Evolutionary conservation across 1,140 invertebrate species (phyloP), one percentile per base, ranked within the genome.

Genomic region (Oedothorax gibbosus): DNA sequence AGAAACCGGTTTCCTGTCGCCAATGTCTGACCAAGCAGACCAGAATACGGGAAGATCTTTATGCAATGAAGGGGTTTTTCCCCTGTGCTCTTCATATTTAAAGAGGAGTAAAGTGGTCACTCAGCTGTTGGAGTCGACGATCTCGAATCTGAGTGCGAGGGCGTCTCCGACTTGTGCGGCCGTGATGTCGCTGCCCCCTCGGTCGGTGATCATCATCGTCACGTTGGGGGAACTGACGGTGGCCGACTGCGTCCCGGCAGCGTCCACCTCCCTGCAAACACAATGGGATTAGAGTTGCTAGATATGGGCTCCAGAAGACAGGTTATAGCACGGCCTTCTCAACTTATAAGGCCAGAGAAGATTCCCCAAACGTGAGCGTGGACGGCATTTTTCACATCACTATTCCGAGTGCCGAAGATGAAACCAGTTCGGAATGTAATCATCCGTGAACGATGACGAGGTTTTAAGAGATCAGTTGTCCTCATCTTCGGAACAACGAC

Each of bases 161-260:
- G 96, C 95, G 91, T 88, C 86, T n/a, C 87, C 87, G 64, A 90
- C 90, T 87, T 91, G 90, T 21, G 91, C 91, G 7, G 90, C 89
- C 15, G 87, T 86, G 83, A 92, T 89, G 64, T 92, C 91, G 20
- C 89, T 89, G n/a, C 91, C 91, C 14, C 87, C 85, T 72, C 90
- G 84, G 87, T 91, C 90, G 7, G 91, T 97, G 88, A 97, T 97
- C 89, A 95, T 95, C 96, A 98, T 98, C 4, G 96, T 94, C 54
- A 98, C 96, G 90, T 97, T 97, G 21, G 96, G 96, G 69, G 96
- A 97, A 89, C 97, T 96, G 18, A 98, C 96, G 87, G 96, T 90
- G 6, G 91, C 90, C 53, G 90, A 89, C 83, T 92, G 91, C 68
- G 90, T 90, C 9, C 87, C 88, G 0, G 86, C 85, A 20, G 85